Percentiles rank a stretch among this genome's conserved stretches.
Evolutionary conservation across 2,797 vertebrate species (phyloP).

Genomic region (Acomys russatus): DNA sequence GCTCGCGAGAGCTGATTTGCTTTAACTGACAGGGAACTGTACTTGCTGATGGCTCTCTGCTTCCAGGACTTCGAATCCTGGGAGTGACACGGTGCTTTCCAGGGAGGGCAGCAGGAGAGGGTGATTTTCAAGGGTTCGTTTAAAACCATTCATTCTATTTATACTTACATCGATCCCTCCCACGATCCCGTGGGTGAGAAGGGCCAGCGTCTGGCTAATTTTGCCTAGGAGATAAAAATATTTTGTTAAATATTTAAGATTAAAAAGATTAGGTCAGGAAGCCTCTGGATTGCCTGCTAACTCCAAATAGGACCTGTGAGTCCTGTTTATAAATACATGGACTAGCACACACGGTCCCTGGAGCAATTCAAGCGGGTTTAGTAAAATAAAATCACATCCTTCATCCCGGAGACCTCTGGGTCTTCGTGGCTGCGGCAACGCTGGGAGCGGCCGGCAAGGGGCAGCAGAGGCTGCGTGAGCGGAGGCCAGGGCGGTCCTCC

Average conservation of each 20-base stretch:
- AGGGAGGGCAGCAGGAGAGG: neutral
- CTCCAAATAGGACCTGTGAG: neutral
- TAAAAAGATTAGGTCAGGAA: neutral
- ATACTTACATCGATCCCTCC: neutral
- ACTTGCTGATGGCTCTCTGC: neutral
- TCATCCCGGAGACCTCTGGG: neutral
- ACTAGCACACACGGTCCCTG: neutral
- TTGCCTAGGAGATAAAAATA: constrained; percentile 1
- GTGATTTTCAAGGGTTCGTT: neutral
- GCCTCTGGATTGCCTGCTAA: neutral
- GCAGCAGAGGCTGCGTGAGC: constrained; percentile 61
- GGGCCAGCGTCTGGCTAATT: neutral
- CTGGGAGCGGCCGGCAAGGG: constrained; percentile 45
- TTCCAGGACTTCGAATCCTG: neutral
- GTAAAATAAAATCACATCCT: neutral
- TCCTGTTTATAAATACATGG: neutral
- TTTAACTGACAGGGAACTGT: neutral
- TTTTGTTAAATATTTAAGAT: constrained; percentile 36
- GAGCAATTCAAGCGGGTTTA: neutral
- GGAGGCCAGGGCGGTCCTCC: neutral
- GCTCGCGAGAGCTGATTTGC: neutral
- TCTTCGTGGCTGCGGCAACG: neutral
- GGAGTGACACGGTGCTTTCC: neutral
- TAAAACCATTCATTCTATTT: neutral
- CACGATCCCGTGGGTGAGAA: neutral